A percentile compares a stretch with the other conserved stretches of the same genome.
Evolutionary conservation across 23 tunicate species (phyloP).

Genomic region (Ascidia mentula): DNA sequence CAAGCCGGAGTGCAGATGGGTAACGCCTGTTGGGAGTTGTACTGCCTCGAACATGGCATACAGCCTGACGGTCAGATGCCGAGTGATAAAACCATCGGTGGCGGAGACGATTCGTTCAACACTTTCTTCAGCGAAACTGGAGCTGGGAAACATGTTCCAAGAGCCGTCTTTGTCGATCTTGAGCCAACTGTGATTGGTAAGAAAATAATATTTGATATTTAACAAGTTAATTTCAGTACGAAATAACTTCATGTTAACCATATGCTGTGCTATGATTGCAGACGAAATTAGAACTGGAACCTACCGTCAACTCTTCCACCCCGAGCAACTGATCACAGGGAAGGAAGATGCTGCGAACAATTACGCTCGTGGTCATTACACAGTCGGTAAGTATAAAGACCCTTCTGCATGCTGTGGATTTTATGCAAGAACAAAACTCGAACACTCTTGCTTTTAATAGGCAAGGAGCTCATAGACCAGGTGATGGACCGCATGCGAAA

Average conservation of each 20-base stretch:
- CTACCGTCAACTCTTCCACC: slow-evolving; percentile 72
- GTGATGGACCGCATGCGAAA: slow-evolving; percentile 40
- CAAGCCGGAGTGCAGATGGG: slow-evolving; percentile 25
- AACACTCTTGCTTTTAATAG: too few relatives aligned
- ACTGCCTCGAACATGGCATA: slow-evolving; percentile 52
- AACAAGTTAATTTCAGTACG: not conserved
- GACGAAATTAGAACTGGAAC: slow-evolving; percentile 61
- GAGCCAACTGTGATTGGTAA: slow-evolving; percentile 59
- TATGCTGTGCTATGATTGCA: not conserved
- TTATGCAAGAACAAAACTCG: too few relatives aligned
- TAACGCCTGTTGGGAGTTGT: slow-evolving; percentile 29
- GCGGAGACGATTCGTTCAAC: slow-evolving; percentile 50
- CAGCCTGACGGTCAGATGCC: slow-evolving; percentile 53
- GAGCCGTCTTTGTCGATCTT: slow-evolving; percentile 48
- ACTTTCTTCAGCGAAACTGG: slow-evolving; percentile 62
- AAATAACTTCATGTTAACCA: too few relatives aligned
- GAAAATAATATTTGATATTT: too few relatives aligned
- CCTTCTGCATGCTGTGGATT: too few relatives aligned
- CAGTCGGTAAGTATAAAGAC: slow-evolving; percentile 33
- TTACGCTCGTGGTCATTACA: slow-evolving; percentile 81
- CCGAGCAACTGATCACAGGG: slow-evolving; percentile 75
- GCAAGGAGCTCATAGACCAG: slow-evolving; percentile 26
- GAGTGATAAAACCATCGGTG: slow-evolving; percentile 33
- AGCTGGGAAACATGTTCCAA: slow-evolving; percentile 59
- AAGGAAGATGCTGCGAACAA: slow-evolving; percentile 86